phyloP scores from a whole-genome alignment of 2,113 vertebrate genomes.

The Bothrops jararaca region DNA sequence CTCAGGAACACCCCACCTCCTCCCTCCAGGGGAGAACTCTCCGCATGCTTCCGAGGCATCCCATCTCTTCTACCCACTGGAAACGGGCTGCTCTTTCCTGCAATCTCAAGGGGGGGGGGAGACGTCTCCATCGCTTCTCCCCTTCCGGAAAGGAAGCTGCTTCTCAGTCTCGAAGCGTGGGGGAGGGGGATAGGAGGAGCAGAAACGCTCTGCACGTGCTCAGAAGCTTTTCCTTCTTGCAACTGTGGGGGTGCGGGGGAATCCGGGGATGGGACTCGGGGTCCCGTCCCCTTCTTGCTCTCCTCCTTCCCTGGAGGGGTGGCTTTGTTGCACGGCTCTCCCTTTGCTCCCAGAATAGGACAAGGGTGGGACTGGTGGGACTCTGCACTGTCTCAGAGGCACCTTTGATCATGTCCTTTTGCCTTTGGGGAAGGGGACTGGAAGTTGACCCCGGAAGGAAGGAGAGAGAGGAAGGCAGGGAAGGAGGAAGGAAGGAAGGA shows the following conservation, averaged over 20 bases:
- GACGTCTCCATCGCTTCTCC: too few species aligned
- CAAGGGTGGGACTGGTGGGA: background rate
- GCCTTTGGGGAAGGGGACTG: background rate
- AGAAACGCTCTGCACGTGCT: background rate
- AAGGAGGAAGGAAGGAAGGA: background rate
- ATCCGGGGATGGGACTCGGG: background rate
- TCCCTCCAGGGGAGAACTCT: background rate
- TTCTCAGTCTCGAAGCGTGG: background rate
- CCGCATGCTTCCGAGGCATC: background rate
- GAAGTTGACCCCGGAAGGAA: background rate
- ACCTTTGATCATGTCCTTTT: background rate
- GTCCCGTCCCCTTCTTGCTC: background rate
- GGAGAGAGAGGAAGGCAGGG: background rate
- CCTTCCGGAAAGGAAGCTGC: background rate
- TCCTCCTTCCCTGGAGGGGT: background rate
- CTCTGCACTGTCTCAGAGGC: background rate
- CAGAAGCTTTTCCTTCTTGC: background rate
- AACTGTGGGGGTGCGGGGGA: background rate
- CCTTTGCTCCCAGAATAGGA: background rate
- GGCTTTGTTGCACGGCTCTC: too few species aligned
- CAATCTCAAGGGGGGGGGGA: too few species aligned
- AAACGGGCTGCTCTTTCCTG: background rate
- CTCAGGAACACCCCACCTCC: background rate
- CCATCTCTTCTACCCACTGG: background rate
- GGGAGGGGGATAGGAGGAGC: background rate